A percentile compares a stretch with the other conserved stretches of the same genome.
Conservation (phyloP, 2,888 invertebrate species). For the Cantharis flavilabris region DNA sequence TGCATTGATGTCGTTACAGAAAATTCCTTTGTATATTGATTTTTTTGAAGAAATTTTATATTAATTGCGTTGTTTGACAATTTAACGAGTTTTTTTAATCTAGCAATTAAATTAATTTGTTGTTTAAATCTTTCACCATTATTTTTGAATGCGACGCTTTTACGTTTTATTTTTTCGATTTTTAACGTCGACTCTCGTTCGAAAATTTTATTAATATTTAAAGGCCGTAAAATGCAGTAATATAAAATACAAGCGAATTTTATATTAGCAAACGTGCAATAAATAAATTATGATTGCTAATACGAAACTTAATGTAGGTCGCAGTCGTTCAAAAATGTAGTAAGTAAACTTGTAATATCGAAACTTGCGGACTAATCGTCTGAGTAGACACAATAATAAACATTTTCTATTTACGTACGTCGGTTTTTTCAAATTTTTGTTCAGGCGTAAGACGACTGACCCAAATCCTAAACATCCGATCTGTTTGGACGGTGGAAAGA, state of each 20-base stretch:
- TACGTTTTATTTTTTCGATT: neutral
- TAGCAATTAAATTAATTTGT: neutral
- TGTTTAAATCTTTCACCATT: neutral
- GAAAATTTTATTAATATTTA: neutral
- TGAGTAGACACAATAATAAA: neutral
- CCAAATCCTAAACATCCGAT: neutral
- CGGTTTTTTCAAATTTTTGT: neutral
- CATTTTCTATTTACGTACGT: neutral
- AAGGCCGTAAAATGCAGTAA: neutral
- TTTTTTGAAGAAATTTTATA: neutral
- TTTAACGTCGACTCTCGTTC: neutral
- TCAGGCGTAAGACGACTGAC: neutral
- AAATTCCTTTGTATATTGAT: neutral
- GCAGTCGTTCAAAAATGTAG: neutral
- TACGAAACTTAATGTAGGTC: conserved; percentile 23
- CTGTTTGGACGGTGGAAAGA: neutral
- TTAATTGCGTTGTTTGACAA: neutral
- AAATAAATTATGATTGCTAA: conserved; percentile 19
- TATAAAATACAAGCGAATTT: neutral
- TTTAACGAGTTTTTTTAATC: neutral
- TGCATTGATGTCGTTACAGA: neutral
- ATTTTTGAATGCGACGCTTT: neutral
- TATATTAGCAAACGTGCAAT: conserved; percentile 11
- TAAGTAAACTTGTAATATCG: neutral
- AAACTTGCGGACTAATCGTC: neutral